These are phyloP conservation scores for Teleogryllus oceanicus DNA, from an alignment of 2,888 invertebrate genomes.

Conservation along the genomic window DNA sequence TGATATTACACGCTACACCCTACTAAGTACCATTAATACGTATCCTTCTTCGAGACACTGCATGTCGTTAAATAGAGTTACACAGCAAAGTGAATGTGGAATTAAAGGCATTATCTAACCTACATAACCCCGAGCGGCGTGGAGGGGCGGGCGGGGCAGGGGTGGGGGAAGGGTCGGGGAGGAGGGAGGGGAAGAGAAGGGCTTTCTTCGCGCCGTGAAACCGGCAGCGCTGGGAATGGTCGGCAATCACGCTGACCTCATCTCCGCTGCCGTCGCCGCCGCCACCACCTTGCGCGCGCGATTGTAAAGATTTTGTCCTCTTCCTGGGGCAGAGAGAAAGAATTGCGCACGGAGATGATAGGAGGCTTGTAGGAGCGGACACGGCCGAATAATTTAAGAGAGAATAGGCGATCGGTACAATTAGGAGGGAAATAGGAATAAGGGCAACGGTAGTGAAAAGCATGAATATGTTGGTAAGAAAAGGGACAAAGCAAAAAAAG, in stretches of 20 bases:
- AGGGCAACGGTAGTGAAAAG: no score
- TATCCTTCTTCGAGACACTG: conserved; percentile 6
- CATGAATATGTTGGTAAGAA: no score
- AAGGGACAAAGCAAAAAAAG: no score
- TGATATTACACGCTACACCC: background rate
- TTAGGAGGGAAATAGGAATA: no score
- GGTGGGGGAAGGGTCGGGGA: background rate
- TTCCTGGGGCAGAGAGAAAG: no score
- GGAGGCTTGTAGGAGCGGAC: no score
- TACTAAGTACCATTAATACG: background rate
- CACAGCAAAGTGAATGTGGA: conserved; percentile 18
- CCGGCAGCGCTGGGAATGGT: background rate
- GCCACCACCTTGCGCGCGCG: no score
- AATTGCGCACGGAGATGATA: no score
- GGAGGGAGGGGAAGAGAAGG: background rate
- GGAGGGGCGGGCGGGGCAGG: background rate
- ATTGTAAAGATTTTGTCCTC: no score
- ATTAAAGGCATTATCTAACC: conserved; percentile 18
- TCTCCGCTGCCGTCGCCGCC: background rate
- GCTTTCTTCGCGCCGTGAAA: background rate
- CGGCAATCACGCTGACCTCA: background rate
- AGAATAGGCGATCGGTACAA: no score
- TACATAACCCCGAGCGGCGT: background rate
- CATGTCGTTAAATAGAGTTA: conserved; percentile 18
- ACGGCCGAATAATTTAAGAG: no score